A percentile compares a stretch with the other conserved stretches of the same genome.
phyloP scores from a whole-genome alignment of 1,140 invertebrate species.

The Coenobita brevimanus region DNA sequence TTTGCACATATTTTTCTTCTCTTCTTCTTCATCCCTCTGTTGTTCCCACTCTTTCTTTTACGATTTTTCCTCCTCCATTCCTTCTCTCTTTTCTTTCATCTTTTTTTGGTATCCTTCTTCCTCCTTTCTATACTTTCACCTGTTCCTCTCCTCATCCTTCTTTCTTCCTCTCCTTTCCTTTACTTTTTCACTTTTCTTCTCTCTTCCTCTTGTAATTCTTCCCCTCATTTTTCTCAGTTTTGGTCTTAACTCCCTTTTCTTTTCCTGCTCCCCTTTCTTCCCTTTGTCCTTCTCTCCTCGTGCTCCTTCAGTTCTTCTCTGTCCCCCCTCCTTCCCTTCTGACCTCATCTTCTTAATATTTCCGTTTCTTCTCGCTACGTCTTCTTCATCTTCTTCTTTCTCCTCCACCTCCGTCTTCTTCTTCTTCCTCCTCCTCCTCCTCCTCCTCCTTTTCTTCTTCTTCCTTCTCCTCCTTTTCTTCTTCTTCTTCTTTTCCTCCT shows the following conservation, averaged over 20 bases:
- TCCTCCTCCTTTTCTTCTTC: background rate
- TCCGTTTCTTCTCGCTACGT: background rate
- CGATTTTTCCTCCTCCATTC: background rate
- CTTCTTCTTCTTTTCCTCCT: background rate
- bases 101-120: background rate
- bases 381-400: background rate
- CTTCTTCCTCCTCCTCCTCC: background rate
- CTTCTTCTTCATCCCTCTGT: background rate
- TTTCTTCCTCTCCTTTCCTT: background rate
- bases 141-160: background rate
- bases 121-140: background rate
- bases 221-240: background rate
- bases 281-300: background rate
- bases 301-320: background rate
- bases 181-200: background rate
- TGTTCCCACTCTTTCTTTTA: background rate
- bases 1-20: background rate
- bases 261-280: background rate
- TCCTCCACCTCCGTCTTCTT: background rate
- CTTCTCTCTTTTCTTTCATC: background rate
- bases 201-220: background rate
- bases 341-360: background rate
- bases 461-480: background rate
- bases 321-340: background rate
- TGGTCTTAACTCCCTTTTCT: background rate